These are phyloP conservation scores for Linnaemya tessellans DNA, from an alignment of 2,888 invertebrate species.

Conservation along the genomic window DNA sequence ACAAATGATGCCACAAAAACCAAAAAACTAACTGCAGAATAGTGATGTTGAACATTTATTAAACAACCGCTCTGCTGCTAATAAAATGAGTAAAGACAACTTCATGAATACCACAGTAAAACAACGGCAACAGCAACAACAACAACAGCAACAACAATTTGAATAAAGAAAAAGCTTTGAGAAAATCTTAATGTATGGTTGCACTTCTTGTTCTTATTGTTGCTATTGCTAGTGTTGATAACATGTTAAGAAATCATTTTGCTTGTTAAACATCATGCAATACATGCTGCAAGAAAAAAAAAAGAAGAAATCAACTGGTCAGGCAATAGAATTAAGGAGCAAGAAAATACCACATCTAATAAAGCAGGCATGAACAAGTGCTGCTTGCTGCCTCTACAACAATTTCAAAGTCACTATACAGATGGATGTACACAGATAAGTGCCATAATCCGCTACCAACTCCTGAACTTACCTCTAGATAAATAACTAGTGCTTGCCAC, in stretches of 20 bases:
- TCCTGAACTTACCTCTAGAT: slow-evolving; percentile 35
- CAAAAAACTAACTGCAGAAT: slow-evolving; percentile 51
- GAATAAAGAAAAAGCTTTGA: slow-evolving; percentile 18
- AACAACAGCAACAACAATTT: slow-evolving; percentile 3
- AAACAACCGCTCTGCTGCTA: slow-evolving; percentile 50
- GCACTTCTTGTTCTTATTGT: slow-evolving; percentile 1
- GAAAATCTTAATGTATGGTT: slow-evolving; percentile 61
- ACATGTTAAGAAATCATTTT: slow-evolving; percentile 71
- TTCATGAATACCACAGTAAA: not conserved
- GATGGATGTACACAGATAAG: not conserved
- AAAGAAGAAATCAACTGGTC: slow-evolving; percentile 8
- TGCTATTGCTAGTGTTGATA: slow-evolving; percentile 24
- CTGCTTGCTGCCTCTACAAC: slow-evolving; percentile 19
- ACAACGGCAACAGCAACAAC: not conserved
- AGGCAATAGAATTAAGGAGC: slow-evolving; percentile 15
- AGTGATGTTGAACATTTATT: slow-evolving; percentile 66
- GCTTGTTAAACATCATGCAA: slow-evolving; percentile 69
- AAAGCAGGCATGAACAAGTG: slow-evolving; percentile 51
- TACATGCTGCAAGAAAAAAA: slow-evolving; percentile 18
- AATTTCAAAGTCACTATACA: slow-evolving; percentile 74
- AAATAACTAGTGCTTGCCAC: slow-evolving; percentile 18
- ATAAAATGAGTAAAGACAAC: slow-evolving; percentile 62
- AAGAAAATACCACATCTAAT: not conserved
- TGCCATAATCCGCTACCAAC: slow-evolving; percentile 32
- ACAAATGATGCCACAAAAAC: slow-evolving; percentile 55